These are phyloP conservation scores for Anoplopoma fimbria DNA, from an alignment of 2,113 vertebrate genomes.

Conservation along the genomic window DNA sequence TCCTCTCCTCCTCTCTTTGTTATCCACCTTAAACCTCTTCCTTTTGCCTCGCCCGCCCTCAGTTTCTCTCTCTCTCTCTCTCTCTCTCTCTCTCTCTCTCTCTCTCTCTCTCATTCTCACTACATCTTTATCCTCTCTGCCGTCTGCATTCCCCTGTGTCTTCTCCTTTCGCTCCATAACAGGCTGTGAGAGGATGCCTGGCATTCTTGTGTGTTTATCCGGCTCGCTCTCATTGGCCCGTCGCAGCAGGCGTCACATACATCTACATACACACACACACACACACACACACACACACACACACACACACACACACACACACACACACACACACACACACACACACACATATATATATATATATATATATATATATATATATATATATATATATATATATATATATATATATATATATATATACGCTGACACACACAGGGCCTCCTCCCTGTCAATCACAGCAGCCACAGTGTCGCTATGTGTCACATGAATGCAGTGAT, in stretches of 20 bases:
- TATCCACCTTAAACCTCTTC: conserved; percentile 26
- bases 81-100: conserved; percentile 1
- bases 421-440: neutral
- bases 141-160: conserved; percentile 35
- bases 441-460: conserved; percentile 14
- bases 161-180: conserved; percentile 33
- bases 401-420: neutral
- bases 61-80: neutral
- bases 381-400: neutral
- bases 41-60: neutral
- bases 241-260: conserved; percentile 30
- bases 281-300: neutral
- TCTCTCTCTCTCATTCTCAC: neutral
- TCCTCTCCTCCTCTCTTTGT: conserved; percentile 35
- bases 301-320: neutral
- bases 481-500: neutral
- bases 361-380: neutral
- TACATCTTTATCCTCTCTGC: conserved; percentile 24
- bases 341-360: neutral
- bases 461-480: neutral
- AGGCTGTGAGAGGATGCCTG: conserved; percentile 61
- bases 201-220: conserved; percentile 71
- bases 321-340: neutral
- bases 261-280: neutral
- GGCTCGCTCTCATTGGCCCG: conserved; percentile 32